Evolutionary conservation across 2,888 invertebrate species (phyloP), one percentile per base, ranked within the genome.

Genomic region (Micoletzkya japonica): DNA sequence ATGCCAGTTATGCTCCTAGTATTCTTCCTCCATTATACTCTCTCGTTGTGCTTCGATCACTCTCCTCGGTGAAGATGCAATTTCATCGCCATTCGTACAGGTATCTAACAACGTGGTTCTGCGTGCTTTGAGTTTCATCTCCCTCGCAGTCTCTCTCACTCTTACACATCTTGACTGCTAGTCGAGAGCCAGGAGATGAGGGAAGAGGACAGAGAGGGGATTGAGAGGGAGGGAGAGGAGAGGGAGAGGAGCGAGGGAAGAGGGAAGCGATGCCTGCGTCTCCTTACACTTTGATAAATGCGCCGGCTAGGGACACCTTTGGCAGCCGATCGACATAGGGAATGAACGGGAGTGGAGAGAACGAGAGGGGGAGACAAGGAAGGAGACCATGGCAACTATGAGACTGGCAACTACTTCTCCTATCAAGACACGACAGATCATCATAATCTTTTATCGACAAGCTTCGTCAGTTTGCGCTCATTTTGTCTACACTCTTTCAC

Each of bases 231-330:
- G n/a, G n/a, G n/a, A n/a, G n/a, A n/a, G n/a, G n/a, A n/a, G n/a
- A n/a, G n/a, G n/a, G n/a, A n/a, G n/a, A n/a, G n/a, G n/a, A n/a
- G n/a, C n/a, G n/a, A n/a, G n/a, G n/a, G n/a, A n/a, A n/a, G n/a
- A n/a, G n/a, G n/a, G n/a, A n/a, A n/a, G n/a, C 37, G 32, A 39
- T 2, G 59, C 37, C 39, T 57, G 56, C 37, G 4, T n/a, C n/a
- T 24, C 49, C 44, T 63, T 63, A 63, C 63, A 63, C 63, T 63
- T 63, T 63, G 63, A 63, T 63, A 63, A 63, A 63, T 63, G 63
- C 28, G 49, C 63, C 32, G 32, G 50, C 20, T 54, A 39, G 58
- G 37, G 60, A 39, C 63, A 61, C 20, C 30, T 7, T 39, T 20
- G 50, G 49, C 44, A 63, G 39, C 44, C 20, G 61, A 26, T 30